Conservation (phyloP, 2,113 vertebrate species). For the Hystrix cristata region DNA sequence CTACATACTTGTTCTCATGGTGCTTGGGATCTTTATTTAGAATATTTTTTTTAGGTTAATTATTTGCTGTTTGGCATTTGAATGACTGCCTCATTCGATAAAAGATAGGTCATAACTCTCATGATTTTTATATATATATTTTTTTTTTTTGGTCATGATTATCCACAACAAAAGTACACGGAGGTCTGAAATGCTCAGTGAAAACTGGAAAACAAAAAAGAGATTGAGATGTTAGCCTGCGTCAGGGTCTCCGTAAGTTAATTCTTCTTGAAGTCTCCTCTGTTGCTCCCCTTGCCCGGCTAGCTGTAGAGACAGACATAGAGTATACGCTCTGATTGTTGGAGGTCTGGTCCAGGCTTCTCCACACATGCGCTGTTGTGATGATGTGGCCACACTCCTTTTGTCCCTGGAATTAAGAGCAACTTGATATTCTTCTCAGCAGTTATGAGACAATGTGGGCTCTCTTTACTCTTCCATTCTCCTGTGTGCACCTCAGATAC, state of each 20-base stretch:
- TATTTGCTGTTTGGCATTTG: background rate
- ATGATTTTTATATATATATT: background rate
- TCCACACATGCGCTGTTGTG: too few species aligned
- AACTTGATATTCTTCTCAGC: background rate
- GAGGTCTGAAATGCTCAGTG: background rate
- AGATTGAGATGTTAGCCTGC: background rate
- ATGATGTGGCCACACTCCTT: background rate
- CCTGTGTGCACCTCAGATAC: background rate
- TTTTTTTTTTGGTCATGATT: background rate
- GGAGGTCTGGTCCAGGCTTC: background rate
- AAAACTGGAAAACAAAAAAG: background rate
- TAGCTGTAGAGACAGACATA: background rate
- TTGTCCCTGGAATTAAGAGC: background rate
- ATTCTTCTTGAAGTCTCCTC: background rate
- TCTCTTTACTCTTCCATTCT: background rate
- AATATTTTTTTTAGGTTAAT: background rate
- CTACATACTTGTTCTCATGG: background rate
- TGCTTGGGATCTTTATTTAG: background rate
- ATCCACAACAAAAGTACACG: background rate
- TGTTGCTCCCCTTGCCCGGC: background rate
- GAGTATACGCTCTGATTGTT: background rate
- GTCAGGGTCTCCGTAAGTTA: background rate
- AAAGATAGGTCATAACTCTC: background rate
- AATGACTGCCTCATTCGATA: background rate
- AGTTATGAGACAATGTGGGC: background rate